Evolutionary conservation across 1,140 invertebrate species (phyloP), one percentile per base, ranked within the genome.

Genomic region (Aporrectodea caliginosa): DNA sequence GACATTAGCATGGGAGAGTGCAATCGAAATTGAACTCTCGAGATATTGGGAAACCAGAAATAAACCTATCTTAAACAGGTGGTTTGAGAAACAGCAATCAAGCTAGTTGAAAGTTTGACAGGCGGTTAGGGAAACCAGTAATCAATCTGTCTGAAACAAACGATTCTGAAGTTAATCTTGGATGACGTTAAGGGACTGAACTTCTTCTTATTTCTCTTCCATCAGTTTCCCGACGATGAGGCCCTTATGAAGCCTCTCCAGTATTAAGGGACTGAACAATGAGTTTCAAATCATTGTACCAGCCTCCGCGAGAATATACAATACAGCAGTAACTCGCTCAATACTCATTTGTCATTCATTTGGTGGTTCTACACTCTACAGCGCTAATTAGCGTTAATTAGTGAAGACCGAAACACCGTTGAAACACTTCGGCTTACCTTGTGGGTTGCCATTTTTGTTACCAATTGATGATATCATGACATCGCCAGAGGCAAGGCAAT

Each of bases 381-480:
- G 43, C 43, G 22, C 43, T n/a, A n/a, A n/a, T n/a, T n/a, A n/a
- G n/a, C n/a, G n/a, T n/a, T n/a, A n/a, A n/a, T n/a, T n/a, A n/a
- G n/a, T n/a, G n/a, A n/a, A n/a, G n/a, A n/a, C n/a, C n/a, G n/a
- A n/a, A n/a, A n/a, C n/a, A n/a, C n/a, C n/a, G n/a, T n/a, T n/a
- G n/a, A n/a, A n/a, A n/a, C 73, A 74, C 31, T 74, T 2, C n/a
- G 1, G 43, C 75, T 35, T 83, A 75, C 92, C 93, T 81, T 90
- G 88, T 16, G 82, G 85, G 6, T 58, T 58, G 6, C 43, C 43
- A 22, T 58, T 86, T 1, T 90, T 90, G 88, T 95, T 94, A 6
- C 97, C 97, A 91, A 98, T 92, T 6, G 92, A 93, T 2, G 95
- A 97, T 83, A 99, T 96, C 93, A 99, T 96, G 68, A 99, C 92